A percentile compares a stretch with the other conserved stretches of the same genome.
These are phyloP conservation scores for Diadophis punctatus DNA, from an alignment of 2,113 vertebrate species.

Conservation along the genomic window DNA sequence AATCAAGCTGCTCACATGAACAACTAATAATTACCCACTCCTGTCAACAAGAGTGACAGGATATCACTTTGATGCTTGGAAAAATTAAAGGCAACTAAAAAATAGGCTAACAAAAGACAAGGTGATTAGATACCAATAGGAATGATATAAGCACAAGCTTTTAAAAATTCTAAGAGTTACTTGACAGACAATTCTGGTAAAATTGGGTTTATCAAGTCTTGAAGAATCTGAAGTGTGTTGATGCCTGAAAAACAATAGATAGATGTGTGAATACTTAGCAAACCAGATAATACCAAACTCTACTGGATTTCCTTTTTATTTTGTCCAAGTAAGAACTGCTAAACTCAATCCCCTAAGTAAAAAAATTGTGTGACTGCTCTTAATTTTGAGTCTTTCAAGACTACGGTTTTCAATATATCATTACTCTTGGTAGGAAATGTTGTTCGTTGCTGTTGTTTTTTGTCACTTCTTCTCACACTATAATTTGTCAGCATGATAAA, in stretches of 20 bases:
- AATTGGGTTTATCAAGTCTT: neutral
- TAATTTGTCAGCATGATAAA: neutral
- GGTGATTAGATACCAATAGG: neutral
- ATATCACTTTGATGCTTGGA: neutral
- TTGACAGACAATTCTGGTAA: neutral
- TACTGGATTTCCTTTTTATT: neutral
- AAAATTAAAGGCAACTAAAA: neutral
- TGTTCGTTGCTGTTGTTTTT: neutral
- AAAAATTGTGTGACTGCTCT: neutral
- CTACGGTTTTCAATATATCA: neutral
- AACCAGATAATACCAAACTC: neutral
- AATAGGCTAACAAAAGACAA: neutral
- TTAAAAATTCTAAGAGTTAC: no score
- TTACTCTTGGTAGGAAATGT: neutral
- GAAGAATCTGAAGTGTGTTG: neutral
- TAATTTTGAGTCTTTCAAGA: neutral
- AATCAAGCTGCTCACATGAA: neutral
- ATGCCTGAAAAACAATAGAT: neutral
- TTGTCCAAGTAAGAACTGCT: neutral
- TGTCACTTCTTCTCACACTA: accelerated
- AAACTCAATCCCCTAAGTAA: neutral
- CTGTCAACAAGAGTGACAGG: neutral
- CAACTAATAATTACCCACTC: neutral
- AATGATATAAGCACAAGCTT: neutral
- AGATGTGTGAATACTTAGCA: neutral